phyloP scores from a whole-genome alignment of 2,113 vertebrate genomes.

The Alethe diademata region DNA sequence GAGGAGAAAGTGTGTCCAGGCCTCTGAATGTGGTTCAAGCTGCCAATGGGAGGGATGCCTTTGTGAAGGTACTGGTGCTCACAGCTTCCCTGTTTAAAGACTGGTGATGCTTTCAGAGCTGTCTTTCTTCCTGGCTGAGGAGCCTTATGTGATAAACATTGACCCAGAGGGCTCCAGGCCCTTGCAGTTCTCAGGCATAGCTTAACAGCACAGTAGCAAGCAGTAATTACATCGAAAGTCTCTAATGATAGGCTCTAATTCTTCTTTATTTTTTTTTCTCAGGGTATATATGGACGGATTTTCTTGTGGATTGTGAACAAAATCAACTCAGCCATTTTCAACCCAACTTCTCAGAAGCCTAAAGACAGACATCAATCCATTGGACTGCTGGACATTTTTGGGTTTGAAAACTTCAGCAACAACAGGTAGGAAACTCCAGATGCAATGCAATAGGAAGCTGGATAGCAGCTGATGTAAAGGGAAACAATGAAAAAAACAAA shows the following conservation, averaged over 20 bases:
- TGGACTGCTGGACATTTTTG: slow-evolving; percentile 95
- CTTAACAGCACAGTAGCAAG: not conserved
- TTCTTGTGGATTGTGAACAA: slow-evolving; percentile 95
- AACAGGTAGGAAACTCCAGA: slow-evolving; percentile 83
- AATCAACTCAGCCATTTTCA: slow-evolving; percentile 88
- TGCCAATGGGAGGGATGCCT: slow-evolving; percentile 86
- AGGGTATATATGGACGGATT: slow-evolving; percentile 92
- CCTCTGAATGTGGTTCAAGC: slow-evolving; percentile 83
- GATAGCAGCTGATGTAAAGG: not conserved
- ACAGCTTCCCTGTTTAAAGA: not conserved
- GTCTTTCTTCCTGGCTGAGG: not conserved
- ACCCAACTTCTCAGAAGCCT: slow-evolving; percentile 71
- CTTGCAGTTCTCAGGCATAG: not conserved
- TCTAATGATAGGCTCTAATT: not conserved
- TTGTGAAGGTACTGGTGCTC: slow-evolving; percentile 85
- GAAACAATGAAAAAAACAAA: not conserved
- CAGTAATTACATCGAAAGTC: not conserved
- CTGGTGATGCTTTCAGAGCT: not conserved
- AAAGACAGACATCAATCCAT: slow-evolving; percentile 74
- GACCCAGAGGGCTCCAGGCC: not conserved
- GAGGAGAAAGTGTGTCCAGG: slow-evolving; percentile 85
- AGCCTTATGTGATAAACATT: not conserved
- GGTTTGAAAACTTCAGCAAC: slow-evolving; percentile 95
- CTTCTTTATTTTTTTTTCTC: not conserved
- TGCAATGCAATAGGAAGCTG: not conserved